These are phyloP conservation scores for Eupithecia pulchellata DNA, from an alignment of 2,888 invertebrate species.

Conservation along the genomic window DNA sequence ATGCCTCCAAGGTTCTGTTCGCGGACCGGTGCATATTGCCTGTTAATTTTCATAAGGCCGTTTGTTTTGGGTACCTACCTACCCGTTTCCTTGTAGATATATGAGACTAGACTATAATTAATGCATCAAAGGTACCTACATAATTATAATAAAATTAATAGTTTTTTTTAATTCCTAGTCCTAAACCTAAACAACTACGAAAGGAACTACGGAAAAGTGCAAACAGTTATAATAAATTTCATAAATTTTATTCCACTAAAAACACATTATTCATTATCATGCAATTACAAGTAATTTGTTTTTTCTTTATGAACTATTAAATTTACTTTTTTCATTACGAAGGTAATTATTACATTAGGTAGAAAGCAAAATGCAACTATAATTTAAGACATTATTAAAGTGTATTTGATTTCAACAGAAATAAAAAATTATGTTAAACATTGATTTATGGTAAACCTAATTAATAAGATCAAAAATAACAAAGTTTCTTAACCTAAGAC, in stretches of 20 bases:
- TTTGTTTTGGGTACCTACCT: too few relatives aligned
- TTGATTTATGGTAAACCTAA: slow-evolving; percentile 6
- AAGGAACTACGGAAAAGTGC: neutral
- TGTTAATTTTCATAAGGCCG: too few relatives aligned
- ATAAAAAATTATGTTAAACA: neutral
- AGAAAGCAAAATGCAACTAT: neutral
- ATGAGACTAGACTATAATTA: too few relatives aligned
- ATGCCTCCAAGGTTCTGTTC: too few relatives aligned
- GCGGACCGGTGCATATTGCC: too few relatives aligned
- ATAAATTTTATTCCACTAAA: slow-evolving; percentile 1
- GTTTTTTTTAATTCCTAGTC: neutral
- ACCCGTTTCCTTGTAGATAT: too few relatives aligned
- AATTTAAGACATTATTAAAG: too few relatives aligned
- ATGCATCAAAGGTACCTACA: too few relatives aligned
- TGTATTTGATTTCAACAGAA: too few relatives aligned
- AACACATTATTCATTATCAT: neutral
- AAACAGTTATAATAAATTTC: neutral
- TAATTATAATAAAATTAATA: too few relatives aligned
- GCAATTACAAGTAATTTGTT: neutral
- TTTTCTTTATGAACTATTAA: neutral
- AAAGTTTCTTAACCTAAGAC: neutral
- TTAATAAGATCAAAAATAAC: slow-evolving; percentile 6
- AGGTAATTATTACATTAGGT: neutral
- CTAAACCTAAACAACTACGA: neutral
- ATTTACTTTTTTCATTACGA: neutral